Evolutionary conservation across 2,888 invertebrate genomes (phyloP).

Genomic region (Mythimna vitellina): DNA sequence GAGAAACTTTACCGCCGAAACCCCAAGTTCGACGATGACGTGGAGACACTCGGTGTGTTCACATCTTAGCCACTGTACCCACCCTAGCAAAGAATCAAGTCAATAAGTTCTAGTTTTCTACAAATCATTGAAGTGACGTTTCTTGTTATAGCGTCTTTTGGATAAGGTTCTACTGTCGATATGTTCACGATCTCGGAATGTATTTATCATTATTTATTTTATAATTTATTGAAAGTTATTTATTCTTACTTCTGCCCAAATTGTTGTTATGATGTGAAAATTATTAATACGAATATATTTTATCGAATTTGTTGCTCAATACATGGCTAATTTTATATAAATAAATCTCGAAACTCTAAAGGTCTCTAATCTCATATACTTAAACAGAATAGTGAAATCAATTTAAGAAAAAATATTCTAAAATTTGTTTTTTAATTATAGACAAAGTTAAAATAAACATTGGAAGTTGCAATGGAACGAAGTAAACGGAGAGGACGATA

Average conservation of each 20-base stretch:
- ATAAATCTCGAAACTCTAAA: neutral
- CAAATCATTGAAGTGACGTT: neutral
- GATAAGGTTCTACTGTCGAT: conserved; percentile 49
- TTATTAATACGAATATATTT: conserved; percentile 17
- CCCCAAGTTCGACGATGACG: too few species aligned
- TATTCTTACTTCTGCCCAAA: conserved; percentile 41
- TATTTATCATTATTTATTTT: conserved; percentile 67
- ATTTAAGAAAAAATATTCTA: conserved; percentile 9
- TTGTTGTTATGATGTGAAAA: conserved; percentile 24
- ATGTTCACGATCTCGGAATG: conserved; percentile 65
- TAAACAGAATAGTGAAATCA: neutral
- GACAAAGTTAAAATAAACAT: conserved; percentile 2
- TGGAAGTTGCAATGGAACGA: conserved; percentile 1
- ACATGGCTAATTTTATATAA: neutral
- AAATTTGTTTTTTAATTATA: neutral
- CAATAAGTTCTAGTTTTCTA: neutral
- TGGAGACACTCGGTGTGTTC: too few species aligned
- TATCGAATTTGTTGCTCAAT: conserved; percentile 34
- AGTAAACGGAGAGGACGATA: neutral
- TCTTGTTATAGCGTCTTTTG: conserved; percentile 20
- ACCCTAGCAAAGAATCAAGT: neutral
- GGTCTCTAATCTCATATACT: neutral
- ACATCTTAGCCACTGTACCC: neutral
- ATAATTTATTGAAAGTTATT: conserved; percentile 62
- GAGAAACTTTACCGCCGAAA: too few species aligned